Base-by-base conservation (phyloP, 2,113 vertebrate genomes). In the Xiphias gladius region DNA sequence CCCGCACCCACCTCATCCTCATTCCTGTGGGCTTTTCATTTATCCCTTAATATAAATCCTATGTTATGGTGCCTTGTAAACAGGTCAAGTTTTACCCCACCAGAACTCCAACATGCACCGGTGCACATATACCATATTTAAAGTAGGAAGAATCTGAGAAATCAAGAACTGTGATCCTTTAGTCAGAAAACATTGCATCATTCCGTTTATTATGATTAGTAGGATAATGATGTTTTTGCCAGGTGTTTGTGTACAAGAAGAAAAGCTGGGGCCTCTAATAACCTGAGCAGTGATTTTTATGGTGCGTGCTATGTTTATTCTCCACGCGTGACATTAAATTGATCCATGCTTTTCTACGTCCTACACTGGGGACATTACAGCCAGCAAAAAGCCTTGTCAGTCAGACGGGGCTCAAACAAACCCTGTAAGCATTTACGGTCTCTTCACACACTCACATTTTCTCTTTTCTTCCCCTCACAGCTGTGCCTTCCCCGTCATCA, bases 1-100 rank as follows among this genome's bases (percentile, higher is more conserved):
- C 10, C 69, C 22, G 63, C 77, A 63, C 46, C 48, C 39, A 67
- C 75, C 73, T 70, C 58, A 14, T 57, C 68, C 83, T 66, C 66
- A 20, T 41, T 84, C 39, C 80, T 80, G 74, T 69, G 70, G 76
- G 43, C 78, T 83, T 85, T 82, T 86, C n/a, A 14, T 90, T 90
- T 86, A 85, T 87, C 78, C 74, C 80, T 78, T 48, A 11, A 74
- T 76, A 89, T 91, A 92, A 90, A 93, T 87, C 83, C 70, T 66
- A 32, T 30, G 50, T 89, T 87, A 85, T 62, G 69, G 85, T 10
- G 76, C 73, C 74, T 88, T 76, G 62, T 92, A 89, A 93, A 92
- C 74, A 79, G 88, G 76, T 89, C 89, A 70, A 35, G 57, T 79
- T 82, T 82, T 50, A 73, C 58, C 68, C 69, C 22, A 83, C 28